phyloP scores from a whole-genome alignment of 2,888 invertebrate species.

The Xylota sylvarum region DNA sequence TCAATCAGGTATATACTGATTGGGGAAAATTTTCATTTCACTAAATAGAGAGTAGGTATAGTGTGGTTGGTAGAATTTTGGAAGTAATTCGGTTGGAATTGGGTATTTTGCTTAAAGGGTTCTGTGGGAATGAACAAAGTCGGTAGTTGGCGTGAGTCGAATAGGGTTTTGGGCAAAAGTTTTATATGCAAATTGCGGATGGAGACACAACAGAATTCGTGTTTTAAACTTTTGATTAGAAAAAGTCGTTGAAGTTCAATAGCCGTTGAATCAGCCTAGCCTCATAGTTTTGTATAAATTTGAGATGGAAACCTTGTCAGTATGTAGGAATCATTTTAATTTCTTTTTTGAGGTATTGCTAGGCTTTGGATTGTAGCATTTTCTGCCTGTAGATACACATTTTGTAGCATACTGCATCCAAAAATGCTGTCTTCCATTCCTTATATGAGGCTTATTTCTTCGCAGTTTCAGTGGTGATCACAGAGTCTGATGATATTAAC shows the following conservation, averaged over 20 bases:
- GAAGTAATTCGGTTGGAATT: constrained; percentile 13
- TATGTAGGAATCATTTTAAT: too few species aligned
- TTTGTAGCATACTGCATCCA: too few species aligned
- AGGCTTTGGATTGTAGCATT: too few species aligned
- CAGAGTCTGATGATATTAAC: too few species aligned
- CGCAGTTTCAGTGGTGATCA: too few species aligned
- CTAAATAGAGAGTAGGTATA: constrained; percentile 25
- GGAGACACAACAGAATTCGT: not conserved
- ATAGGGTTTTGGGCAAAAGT: not conserved
- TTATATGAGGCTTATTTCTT: too few species aligned
- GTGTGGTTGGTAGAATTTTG: not conserved
- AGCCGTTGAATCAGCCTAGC: too few species aligned
- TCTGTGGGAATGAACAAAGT: constrained; percentile 1
- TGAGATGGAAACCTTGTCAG: too few species aligned
- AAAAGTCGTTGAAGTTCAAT: not conserved
- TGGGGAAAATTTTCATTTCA: constrained; percentile 23
- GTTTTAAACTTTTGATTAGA: not conserved
- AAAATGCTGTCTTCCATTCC: too few species aligned
- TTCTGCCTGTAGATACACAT: too few species aligned
- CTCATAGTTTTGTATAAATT: too few species aligned
- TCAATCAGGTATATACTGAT: constrained; percentile 1
- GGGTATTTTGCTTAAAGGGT: constrained; percentile 20
- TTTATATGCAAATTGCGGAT: not conserved
- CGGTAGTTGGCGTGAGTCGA: not conserved
- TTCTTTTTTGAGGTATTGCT: too few species aligned